Evolutionary conservation across 2,888 invertebrate genomes (phyloP), one percentile per base, ranked within the genome.

Genomic region (Polydrusus tereticollis): DNA sequence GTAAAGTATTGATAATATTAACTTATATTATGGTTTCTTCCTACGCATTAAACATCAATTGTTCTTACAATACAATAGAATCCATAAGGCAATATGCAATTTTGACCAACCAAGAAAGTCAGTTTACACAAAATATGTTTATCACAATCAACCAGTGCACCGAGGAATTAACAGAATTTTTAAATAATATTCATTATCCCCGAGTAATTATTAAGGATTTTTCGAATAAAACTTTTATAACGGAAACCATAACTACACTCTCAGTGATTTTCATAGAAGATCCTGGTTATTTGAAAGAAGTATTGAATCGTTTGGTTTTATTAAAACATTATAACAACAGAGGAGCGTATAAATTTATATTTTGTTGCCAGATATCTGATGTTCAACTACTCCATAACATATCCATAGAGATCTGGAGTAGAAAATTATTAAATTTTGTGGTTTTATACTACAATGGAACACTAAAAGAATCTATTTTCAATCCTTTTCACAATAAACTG

Each of bases 321-420:
- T 23, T n/a, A 21, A 5, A 3, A 7, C 5, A 47, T n/a, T 47
- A 47, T 23, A 10, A 3, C 6, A 47, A 47, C n/a, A 21, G 2
- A 23, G 47, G 47, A n/a, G 23, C 21, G 23, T 47, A 47, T 8
- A 23, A 23, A 16, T 47, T 47, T 47, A 1, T 10, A 0, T 23
- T 47, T n/a, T 47, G 47, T 10, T 16, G 2, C 6, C 23, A 12
- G 12, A 23, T 47, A n/a, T 10, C 5, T 47, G 47, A 47, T n/a
- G 1, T 5, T 23, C n/a, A 23, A 12, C 1, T n/a, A 23, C 1
- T 47, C 23, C 23, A 20, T 21, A 20, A 23, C 5, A 47, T 47
- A n/a, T 47, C 47, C 21, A 47, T n/a, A 20, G 21, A 47, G n/a
- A 47, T 47, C 2, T 47, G 47, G 47, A 23, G 47, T n/a, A 47